Evolutionary conservation across 2,888 invertebrate genomes (phyloP).

Genomic region (Blera fallax): DNA sequence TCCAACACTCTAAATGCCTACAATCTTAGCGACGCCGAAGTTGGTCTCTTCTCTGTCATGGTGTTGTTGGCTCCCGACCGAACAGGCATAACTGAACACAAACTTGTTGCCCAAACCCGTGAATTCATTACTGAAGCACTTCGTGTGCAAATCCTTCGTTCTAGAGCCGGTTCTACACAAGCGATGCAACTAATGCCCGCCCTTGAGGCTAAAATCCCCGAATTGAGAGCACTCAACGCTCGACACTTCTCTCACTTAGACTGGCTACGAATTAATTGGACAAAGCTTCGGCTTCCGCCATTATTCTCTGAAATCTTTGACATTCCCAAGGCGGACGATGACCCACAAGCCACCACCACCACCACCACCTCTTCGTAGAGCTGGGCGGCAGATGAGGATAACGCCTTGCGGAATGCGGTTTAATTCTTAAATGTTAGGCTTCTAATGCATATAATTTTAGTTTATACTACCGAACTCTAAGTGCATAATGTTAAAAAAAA

Average conservation of each 20-base stretch:
- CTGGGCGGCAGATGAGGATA: neutral
- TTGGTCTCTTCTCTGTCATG: slow-evolving; percentile 93
- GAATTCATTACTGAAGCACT: slow-evolving; percentile 94
- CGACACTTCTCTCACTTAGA: slow-evolving; percentile 92
- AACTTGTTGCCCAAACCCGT: slow-evolving; percentile 89
- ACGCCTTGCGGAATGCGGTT: slow-evolving; percentile 60
- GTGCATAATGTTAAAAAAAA: slow-evolving; percentile 46
- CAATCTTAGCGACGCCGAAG: slow-evolving; percentile 93
- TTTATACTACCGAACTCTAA: slow-evolving; percentile 55
- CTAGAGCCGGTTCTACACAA: slow-evolving; percentile 80
- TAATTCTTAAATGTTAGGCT: slow-evolving; percentile 62
- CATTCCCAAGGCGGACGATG: slow-evolving; percentile 93
- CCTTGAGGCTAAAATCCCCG: slow-evolving; percentile 86
- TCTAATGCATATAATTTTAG: slow-evolving; percentile 48
- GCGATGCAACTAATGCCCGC: slow-evolving; percentile 82
- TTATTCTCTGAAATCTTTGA: slow-evolving; percentile 98
- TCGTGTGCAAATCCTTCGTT: slow-evolving; percentile 87
- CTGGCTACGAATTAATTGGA: slow-evolving; percentile 96
- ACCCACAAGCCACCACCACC: slow-evolving; percentile 76
- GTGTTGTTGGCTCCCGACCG: slow-evolving; percentile 92
- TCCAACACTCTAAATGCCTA: slow-evolving; percentile 88
- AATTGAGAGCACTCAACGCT: slow-evolving; percentile 90
- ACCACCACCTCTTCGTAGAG: slow-evolving; percentile 45
- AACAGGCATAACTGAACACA: slow-evolving; percentile 89
- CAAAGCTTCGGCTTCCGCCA: slow-evolving; percentile 91